Evolutionary conservation across 1,140 invertebrate species (phyloP), one percentile per base, ranked within the genome.

Genomic region (Drosophila azteca): DNA sequence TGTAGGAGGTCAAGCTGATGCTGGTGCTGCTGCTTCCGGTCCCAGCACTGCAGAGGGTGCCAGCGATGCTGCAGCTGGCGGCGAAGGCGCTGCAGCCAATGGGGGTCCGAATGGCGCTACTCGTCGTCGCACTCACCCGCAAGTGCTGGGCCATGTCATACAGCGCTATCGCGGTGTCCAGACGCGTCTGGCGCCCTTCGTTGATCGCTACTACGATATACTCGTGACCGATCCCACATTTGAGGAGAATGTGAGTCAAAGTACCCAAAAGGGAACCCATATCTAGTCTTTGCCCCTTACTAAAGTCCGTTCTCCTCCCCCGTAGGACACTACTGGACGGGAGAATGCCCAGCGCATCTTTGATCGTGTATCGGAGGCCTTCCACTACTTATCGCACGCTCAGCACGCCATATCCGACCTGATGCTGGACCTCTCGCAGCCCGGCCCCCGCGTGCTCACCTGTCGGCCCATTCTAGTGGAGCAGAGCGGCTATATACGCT

Each of bases 351-450:
- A 96, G 82, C 92, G 93, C 3, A 91, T 95, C 22, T 94, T 95
- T 43, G 95, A 96, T 79, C 92, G 94, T 13, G 95, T 97, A 1
- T 95, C 95, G 0, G 95, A 96, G 90, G 93, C 95, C 22, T 93
- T 98, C 67, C 98, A 99, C 90, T 95, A 95, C 58, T 92, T 98
- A 57, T 94, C 96, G 6, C 98, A 98, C 89, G 95, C 96, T 22
- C 96, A 96, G 90, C 98, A 99, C 91, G 95, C 95, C 3, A 92
- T 98, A 8, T 98, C 97, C 87, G 97, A 99, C 82, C 93, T 97
- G 31, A 95, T 95, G 90, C 93, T 97, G 43, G 94, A 96, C 72
- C 93, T 96, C 31, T 92, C 93, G 24, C 93, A 94, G 67, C 91
- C 94, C 6, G 94, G 95, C 11, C 96, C 96, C 1, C 92, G 96